A percentile compares a stretch with the other conserved stretches of the same genome.
Evolutionary conservation across 2,888 invertebrate species (phyloP).

Genomic region (Brachyopa scutellaris): DNA sequence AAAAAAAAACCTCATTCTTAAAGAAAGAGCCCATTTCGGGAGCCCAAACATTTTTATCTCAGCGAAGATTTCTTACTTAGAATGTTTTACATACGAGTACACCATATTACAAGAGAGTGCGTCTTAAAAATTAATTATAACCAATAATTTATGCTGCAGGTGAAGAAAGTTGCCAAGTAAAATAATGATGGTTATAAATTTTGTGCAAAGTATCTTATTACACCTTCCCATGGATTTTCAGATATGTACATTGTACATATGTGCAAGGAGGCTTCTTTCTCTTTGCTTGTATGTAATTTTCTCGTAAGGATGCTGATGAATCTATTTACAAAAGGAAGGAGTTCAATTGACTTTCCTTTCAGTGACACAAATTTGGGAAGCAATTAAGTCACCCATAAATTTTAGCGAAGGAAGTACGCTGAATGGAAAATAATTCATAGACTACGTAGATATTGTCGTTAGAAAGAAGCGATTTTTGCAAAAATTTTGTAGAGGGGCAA

Average conservation of each 20-base stretch:
- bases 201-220: conserved; percentile 50
- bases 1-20: too few relatives aligned
- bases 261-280: not conserved
- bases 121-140: conserved; percentile 66
- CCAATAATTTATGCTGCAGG: conserved; percentile 64
- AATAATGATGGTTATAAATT: conserved; percentile 68
- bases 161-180: conserved; percentile 66
- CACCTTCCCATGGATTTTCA: conserved; percentile 2
- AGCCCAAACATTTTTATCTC: too few relatives aligned
- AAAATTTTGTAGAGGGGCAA: too few relatives aligned
- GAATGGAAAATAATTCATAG: conserved; percentile 24
- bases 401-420: conserved; percentile 32
- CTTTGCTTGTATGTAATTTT: not conserved
- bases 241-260: not conserved
- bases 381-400: conserved; percentile 68
- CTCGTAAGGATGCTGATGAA: conserved; percentile 41
- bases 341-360: conserved; percentile 63
- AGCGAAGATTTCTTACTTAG: too few relatives aligned
- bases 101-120: conserved; percentile 4
- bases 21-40: too few relatives aligned
- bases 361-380: conserved; percentile 62
- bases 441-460: not conserved
- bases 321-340: conserved; percentile 51
- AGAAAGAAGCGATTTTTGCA: too few relatives aligned
- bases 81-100: too few relatives aligned